Evolutionary conservation across 1,140 invertebrate species (phyloP).

Genomic region (Caerostris darwini): DNA sequence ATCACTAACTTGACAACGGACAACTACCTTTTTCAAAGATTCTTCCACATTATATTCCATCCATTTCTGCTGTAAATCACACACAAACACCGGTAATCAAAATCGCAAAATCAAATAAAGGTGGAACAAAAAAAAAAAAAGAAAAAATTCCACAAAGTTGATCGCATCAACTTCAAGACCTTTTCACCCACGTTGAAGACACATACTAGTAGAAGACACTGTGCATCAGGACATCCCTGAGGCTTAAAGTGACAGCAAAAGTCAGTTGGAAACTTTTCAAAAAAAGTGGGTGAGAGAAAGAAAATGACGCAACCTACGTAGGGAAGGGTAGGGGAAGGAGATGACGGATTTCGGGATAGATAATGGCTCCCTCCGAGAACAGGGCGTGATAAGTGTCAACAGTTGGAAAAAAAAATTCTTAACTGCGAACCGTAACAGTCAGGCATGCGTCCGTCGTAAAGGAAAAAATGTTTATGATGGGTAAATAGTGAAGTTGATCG

Average conservation of each 20-base stretch:
- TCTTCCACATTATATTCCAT: no score
- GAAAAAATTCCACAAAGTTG: no score
- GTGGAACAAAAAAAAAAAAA: no score
- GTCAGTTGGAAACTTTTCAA: neutral
- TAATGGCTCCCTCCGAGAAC: neutral
- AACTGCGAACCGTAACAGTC: neutral
- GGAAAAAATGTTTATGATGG: neutral
- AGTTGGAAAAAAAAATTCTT: neutral
- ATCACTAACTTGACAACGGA: no score
- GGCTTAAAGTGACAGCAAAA: neutral
- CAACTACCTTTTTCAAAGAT: no score
- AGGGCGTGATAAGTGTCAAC: neutral
- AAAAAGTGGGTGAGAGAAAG: neutral
- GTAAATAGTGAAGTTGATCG: neutral
- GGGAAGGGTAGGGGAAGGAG: neutral
- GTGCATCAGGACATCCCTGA: neutral
- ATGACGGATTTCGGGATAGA: neutral
- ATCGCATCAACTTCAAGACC: neutral
- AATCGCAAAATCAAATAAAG: no score
- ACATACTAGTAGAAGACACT: neutral
- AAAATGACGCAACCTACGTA: neutral
- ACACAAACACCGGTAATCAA: no score
- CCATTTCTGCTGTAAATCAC: no score
- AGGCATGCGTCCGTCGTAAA: neutral
- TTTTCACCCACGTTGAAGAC: neutral